A percentile compares a stretch with the other conserved stretches of the same genome.
These are phyloP conservation scores for Pollenia amentaria DNA, from an alignment of 2,888 invertebrate genomes.

Conservation along the genomic window DNA sequence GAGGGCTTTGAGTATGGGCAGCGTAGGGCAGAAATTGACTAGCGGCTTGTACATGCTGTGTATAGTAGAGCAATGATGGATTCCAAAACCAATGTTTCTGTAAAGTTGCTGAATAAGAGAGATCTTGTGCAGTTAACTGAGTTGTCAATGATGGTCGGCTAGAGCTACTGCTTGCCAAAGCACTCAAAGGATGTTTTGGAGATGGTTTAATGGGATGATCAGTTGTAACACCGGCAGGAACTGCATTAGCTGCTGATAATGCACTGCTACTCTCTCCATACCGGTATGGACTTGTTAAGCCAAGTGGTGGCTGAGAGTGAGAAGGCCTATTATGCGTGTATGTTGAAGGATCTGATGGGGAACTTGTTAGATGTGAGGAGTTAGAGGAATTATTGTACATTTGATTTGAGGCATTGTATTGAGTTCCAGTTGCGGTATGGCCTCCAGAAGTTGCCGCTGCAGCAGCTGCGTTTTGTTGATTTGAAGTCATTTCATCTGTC, in stretches of 20 bases:
- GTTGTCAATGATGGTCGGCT: constrained; percentile 70
- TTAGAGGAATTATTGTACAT: constrained; percentile 57
- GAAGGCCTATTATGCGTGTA: constrained; percentile 69
- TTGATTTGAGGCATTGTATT: constrained; percentile 46
- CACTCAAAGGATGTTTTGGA: constrained; percentile 78
- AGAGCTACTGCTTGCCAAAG: constrained; percentile 54
- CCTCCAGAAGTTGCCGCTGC: constrained; percentile 76
- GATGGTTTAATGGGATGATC: constrained; percentile 81
- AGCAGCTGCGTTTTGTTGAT: constrained; percentile 83
- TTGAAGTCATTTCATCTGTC: constrained; percentile 87
- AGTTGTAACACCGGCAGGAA: background rate
- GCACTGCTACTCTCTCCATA: constrained; percentile 64
- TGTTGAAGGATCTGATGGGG: constrained; percentile 73
- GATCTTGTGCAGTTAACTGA: constrained; percentile 80
- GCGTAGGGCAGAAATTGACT: constrained; percentile 80
- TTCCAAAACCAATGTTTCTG: constrained; percentile 85
- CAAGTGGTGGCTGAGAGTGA: constrained; percentile 58
- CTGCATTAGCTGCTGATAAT: background rate
- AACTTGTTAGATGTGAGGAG: constrained; percentile 40
- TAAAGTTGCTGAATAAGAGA: constrained; percentile 80
- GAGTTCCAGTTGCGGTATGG: constrained; percentile 35
- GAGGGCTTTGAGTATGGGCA: constrained; percentile 77
- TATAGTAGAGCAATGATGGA: constrained; percentile 83
- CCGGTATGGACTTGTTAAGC: constrained; percentile 59
- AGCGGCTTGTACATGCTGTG: constrained; percentile 80